Evolutionary conservation across 2,797 vertebrate species (phyloP).

Genomic region (Vireo griseus): DNA sequence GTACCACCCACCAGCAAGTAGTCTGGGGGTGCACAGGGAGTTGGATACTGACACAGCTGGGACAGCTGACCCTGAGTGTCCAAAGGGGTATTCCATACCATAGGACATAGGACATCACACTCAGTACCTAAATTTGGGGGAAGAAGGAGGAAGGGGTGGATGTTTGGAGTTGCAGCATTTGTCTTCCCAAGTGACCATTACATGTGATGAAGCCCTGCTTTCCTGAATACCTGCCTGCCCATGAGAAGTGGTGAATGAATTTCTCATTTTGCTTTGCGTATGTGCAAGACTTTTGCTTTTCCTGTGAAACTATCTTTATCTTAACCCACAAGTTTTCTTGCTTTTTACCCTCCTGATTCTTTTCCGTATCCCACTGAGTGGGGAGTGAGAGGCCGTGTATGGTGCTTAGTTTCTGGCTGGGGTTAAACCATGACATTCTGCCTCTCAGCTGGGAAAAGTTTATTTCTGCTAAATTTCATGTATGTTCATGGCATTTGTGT

Average conservation of each 20-base stretch:
- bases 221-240: background rate
- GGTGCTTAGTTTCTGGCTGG: background rate
- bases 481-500: background rate
- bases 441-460: background rate
- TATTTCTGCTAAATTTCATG: slow-evolving; percentile 38
- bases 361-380: background rate
- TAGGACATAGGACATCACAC: background rate
- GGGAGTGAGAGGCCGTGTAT: background rate
- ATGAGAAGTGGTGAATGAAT: background rate
- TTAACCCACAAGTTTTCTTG: background rate
- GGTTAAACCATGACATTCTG: background rate
- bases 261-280: background rate
- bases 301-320: background rate
- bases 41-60: background rate
- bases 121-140: background rate
- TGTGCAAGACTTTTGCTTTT: background rate
- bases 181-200: background rate
- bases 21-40: background rate
- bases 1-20: background rate
- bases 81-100: background rate
- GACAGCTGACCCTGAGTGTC: background rate
- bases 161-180: background rate
- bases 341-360: background rate
- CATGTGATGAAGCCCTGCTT: background rate
- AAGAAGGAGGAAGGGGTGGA: background rate